phyloP scores from a whole-genome alignment of 2,113 vertebrate genomes.

The Pao palembangensis region DNA sequence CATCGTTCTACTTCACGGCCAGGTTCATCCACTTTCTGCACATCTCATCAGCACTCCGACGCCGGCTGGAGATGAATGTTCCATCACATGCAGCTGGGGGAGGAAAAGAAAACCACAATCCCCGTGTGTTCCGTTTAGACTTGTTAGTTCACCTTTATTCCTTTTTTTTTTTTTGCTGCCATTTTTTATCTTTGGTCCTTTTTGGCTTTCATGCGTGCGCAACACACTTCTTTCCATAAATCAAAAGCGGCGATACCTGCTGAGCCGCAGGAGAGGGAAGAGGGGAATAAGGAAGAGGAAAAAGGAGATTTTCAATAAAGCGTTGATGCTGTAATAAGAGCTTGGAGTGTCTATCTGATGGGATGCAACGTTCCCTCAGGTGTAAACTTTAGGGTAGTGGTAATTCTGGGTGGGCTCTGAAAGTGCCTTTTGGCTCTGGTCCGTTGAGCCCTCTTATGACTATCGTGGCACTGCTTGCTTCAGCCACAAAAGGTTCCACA shows the following conservation, averaged over 20 bases:
- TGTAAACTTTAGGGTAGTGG: slow-evolving; percentile 61
- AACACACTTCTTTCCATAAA: slow-evolving; percentile 56
- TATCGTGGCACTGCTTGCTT: background rate
- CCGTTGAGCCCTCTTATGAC: slow-evolving; percentile 46
- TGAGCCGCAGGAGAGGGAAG: slow-evolving; percentile 36
- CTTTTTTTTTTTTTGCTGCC: background rate
- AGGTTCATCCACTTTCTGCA: slow-evolving; percentile 21
- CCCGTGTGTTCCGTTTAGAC: background rate
- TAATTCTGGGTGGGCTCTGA: slow-evolving; percentile 49
- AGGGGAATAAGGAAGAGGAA: slow-evolving; percentile 25
- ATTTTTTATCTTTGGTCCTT: slow-evolving; percentile 21
- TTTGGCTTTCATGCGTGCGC: slow-evolving; percentile 23
- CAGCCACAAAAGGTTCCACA: too few species aligned
- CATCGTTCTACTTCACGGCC: slow-evolving; percentile 26
- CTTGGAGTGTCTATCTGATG: slow-evolving; percentile 43
- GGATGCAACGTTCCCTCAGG: slow-evolving; percentile 1
- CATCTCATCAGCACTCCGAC: slow-evolving; percentile 22
- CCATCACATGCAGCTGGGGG: slow-evolving; percentile 12
- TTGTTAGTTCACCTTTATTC: background rate
- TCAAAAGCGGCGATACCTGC: slow-evolving; percentile 49
- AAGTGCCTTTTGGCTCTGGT: slow-evolving; percentile 58
- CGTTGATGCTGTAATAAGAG: slow-evolving; percentile 33
- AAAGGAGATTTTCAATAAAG: slow-evolving; percentile 21
- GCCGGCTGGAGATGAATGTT: slow-evolving; percentile 33
- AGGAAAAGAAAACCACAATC: slow-evolving; percentile 3